Percentiles rank a stretch among this genome's conserved stretches.
phyloP scores from a whole-genome alignment of 1,140 invertebrate genomes.

The Agrilus planipennis region DNA sequence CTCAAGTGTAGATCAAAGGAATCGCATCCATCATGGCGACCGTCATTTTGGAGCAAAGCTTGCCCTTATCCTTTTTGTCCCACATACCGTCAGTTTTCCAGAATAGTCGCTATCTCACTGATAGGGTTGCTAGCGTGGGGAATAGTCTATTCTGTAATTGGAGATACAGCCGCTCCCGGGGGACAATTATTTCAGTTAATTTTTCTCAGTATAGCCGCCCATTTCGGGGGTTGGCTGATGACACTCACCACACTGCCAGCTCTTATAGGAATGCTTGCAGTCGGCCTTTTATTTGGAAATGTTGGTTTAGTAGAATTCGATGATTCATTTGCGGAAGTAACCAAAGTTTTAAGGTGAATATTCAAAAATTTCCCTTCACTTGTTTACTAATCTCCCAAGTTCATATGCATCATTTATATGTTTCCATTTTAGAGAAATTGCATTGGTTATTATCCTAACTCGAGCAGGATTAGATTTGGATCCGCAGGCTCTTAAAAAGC shows the following conservation, averaged over 20 bases:
- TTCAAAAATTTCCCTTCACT: not conserved
- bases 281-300: constrained; percentile 66
- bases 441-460: constrained; percentile 82
- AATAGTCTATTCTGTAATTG: constrained; percentile 57
- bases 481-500: constrained; percentile 65
- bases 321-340: constrained; percentile 45
- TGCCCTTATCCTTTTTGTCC: constrained; percentile 73
- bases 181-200: constrained; percentile 72
- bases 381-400: not conserved
- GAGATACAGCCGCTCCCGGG: constrained; percentile 59
- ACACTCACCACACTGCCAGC: constrained; percentile 69
- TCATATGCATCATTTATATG: not conserved
- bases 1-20: constrained; percentile 57
- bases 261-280: constrained; percentile 75
- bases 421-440: constrained; percentile 62
- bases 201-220: constrained; percentile 56
- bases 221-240: constrained; percentile 70
- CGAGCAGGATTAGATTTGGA: constrained; percentile 89
- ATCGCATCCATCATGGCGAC: constrained; percentile 61
- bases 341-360: constrained; percentile 52
- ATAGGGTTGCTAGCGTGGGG: constrained; percentile 66
- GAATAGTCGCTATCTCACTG: constrained; percentile 51
- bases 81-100: constrained; percentile 63
- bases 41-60: constrained; percentile 56
- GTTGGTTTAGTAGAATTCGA: constrained; percentile 60